Conservation (phyloP, 1,140 invertebrate genomes). For the Ephestia elutella region DNA sequence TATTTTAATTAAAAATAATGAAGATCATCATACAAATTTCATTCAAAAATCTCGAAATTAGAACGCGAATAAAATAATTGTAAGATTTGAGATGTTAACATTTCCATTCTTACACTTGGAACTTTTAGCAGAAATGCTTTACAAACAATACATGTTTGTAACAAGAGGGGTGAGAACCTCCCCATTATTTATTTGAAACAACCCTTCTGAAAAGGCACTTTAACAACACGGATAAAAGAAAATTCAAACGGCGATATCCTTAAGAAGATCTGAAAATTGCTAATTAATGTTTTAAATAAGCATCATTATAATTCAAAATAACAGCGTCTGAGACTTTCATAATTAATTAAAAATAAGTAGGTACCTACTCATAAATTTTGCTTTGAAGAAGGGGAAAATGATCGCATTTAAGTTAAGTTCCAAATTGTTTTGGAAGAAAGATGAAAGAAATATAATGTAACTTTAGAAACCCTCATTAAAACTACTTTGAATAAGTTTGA, state of each 20-base stretch:
- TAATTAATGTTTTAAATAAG: slow-evolving; percentile 3
- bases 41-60: too few relatives aligned
- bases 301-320: neutral
- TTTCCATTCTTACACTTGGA: neutral
- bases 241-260: slow-evolving; percentile 1
- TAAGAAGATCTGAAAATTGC: neutral
- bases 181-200: slow-evolving; percentile 29
- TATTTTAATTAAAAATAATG: too few relatives aligned
- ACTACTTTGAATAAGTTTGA: too few relatives aligned
- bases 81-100: too few relatives aligned
- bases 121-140: slow-evolving; percentile 10
- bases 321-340: neutral
- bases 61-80: too few relatives aligned
- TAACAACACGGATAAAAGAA: slow-evolving; percentile 2
- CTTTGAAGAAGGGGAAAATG: neutral
- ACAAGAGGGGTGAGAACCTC: slow-evolving; percentile 10
- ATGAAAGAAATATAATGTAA: neutral
- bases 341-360: slow-evolving; percentile 3
- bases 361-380: neutral
- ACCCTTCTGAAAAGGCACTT: slow-evolving; percentile 16
- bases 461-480: neutral
- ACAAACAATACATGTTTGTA: slow-evolving; percentile 18
- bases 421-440: neutral
- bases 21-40: too few relatives aligned
- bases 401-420: neutral